phyloP scores from a whole-genome alignment of 2,888 invertebrate genomes.

The Omphaloscelis lunosa region DNA sequence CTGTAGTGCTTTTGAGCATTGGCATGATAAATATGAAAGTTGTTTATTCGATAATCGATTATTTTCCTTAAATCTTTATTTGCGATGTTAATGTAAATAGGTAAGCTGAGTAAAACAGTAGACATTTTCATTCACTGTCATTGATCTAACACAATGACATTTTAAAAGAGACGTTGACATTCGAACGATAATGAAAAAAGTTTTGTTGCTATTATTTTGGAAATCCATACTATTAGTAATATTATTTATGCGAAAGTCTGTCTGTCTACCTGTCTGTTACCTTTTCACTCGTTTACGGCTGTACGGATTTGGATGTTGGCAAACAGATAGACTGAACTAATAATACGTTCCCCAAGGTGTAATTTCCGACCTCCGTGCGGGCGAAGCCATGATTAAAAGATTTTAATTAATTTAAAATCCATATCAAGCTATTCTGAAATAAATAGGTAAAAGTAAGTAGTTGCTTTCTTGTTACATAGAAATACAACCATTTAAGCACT shows the following conservation, averaged over 20 bases:
- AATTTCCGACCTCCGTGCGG: too few species aligned
- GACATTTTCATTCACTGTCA: background rate
- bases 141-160: background rate
- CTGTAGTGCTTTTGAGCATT: background rate
- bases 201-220: background rate
- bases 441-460: background rate
- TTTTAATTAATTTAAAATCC: background rate
- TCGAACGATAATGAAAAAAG: background rate
- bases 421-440: background rate
- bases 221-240: background rate
- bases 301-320: background rate
- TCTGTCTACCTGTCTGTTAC: background rate
- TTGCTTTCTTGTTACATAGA: background rate
- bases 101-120: background rate
- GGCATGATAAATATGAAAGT: background rate
- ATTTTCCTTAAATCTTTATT: too few species aligned
- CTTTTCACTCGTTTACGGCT: background rate
- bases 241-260: background rate
- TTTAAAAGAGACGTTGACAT: background rate
- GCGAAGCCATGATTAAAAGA: background rate
- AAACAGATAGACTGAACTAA: background rate
- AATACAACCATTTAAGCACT: slow-evolving; percentile 15
- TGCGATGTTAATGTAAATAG: background rate
- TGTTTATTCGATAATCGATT: background rate
- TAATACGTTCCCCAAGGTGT: background rate